Conservation (phyloP, 2,888 invertebrate species). For the Epinotia demarniana region DNA sequence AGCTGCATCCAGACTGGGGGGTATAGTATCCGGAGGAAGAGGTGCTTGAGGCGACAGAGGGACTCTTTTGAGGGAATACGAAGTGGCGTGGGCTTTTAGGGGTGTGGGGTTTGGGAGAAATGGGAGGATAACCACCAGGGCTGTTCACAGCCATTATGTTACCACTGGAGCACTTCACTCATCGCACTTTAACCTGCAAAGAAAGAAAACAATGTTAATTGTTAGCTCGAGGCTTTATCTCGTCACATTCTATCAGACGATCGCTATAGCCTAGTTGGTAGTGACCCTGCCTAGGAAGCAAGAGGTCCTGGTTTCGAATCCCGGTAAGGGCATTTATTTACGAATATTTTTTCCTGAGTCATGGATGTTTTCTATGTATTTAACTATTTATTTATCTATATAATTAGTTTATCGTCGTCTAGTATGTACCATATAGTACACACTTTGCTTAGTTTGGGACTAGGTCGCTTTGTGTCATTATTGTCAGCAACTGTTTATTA, state of each 20-base stretch:
- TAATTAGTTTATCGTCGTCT: too few relatives aligned
- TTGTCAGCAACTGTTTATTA: too few relatives aligned
- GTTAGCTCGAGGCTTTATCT: not conserved
- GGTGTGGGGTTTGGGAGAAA: constrained; percentile 83
- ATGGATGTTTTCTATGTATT: too few relatives aligned
- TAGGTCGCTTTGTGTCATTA: too few relatives aligned
- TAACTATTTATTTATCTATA: too few relatives aligned
- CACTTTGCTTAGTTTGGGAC: too few relatives aligned
- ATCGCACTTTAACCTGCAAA: constrained; percentile 72
- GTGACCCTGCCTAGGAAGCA: too few relatives aligned
- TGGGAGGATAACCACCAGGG: constrained; percentile 83
- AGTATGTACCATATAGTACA: too few relatives aligned
- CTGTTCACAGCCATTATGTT: constrained; percentile 84
- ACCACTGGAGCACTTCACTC: constrained; percentile 55
- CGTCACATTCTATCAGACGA: not conserved
- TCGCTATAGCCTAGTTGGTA: too few relatives aligned
- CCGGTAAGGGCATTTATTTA: too few relatives aligned
- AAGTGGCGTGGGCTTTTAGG: constrained; percentile 85
- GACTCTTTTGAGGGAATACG: constrained; percentile 82
- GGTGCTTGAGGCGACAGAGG: constrained; percentile 81
- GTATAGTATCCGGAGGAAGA: constrained; percentile 84
- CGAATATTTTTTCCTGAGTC: too few relatives aligned
- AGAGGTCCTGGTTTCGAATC: too few relatives aligned
- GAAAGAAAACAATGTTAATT: constrained; percentile 48
- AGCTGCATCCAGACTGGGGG: constrained; percentile 81